Percentiles rank a stretch among this genome's conserved stretches.
These are phyloP conservation scores for Drosophila paranaensis DNA, from an alignment of 2,888 invertebrate species.

Conservation along the genomic window DNA sequence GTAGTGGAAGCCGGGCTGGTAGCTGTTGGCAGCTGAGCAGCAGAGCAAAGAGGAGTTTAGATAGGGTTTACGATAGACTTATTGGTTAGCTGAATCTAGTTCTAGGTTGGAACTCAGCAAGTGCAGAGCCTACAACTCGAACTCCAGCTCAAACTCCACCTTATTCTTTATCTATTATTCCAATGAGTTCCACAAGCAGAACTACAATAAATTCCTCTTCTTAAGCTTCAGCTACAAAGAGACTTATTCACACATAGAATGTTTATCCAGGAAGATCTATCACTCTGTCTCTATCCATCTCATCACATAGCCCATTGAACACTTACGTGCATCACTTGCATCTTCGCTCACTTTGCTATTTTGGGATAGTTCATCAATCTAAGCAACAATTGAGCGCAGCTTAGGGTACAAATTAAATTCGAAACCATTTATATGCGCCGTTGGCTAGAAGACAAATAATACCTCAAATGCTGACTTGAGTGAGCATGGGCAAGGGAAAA, in stretches of 20 bases:
- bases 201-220: neutral
- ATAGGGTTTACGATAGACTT: neutral
- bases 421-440: slow-evolving; percentile 24
- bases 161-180: too few relatives aligned
- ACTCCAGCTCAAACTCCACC: neutral
- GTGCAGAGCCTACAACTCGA: neutral
- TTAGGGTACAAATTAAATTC: slow-evolving; percentile 14
- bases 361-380: slow-evolving; percentile 7
- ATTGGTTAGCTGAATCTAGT: neutral
- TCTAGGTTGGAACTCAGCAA: too few relatives aligned
- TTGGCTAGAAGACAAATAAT: slow-evolving; percentile 25
- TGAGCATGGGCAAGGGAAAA: slow-evolving; percentile 25
- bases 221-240: neutral
- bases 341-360: neutral
- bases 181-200: neutral
- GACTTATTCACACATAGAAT: neutral
- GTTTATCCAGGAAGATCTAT: neutral
- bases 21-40: neutral
- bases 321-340: neutral
- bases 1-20: neutral
- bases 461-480: slow-evolving; percentile 14
- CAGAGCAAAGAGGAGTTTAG: too few relatives aligned
- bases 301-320: neutral
- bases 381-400: neutral
- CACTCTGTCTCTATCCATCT: neutral